phyloP scores from a whole-genome alignment of 2,888 invertebrate genomes.

The Timema cristinae region DNA sequence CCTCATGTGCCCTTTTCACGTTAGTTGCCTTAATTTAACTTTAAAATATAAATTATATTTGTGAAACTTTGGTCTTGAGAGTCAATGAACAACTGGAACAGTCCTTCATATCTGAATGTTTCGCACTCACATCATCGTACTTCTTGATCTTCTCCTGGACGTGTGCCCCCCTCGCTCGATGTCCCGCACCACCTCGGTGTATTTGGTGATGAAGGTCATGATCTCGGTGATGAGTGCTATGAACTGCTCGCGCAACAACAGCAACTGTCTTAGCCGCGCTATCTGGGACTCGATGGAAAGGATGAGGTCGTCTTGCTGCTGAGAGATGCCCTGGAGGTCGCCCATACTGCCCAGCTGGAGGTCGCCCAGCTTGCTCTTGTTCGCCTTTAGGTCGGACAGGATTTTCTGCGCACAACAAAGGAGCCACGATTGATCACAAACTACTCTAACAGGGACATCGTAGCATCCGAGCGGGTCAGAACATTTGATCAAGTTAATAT shows the following conservation, averaged over 20 bases:
- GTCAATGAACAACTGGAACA: too few relatives aligned
- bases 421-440: too few relatives aligned
- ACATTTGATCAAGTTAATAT: too few relatives aligned
- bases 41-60: too few relatives aligned
- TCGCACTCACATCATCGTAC: slow-evolving; percentile 63
- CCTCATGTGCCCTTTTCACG: too few relatives aligned
- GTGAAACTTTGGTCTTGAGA: too few relatives aligned
- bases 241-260: slow-evolving; percentile 83
- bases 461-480: too few relatives aligned
- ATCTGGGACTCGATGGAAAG: slow-evolving; percentile 82
- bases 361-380: slow-evolving; percentile 68
- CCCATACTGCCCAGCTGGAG: slow-evolving; percentile 71
- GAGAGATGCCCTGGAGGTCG: slow-evolving; percentile 72
- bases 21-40: too few relatives aligned
- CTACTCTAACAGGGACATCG: too few relatives aligned
- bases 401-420: slow-evolving; percentile 49
- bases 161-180: slow-evolving; percentile 77
- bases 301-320: slow-evolving; percentile 82
- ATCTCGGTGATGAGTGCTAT: slow-evolving; percentile 82
- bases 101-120: too few relatives aligned
- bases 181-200: slow-evolving; percentile 77
- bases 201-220: slow-evolving; percentile 79
- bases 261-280: slow-evolving; percentile 69
- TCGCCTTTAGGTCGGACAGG: slow-evolving; percentile 69
- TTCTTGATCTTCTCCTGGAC: slow-evolving; percentile 83